Conservation (phyloP, 1,140 invertebrate species). For the Orchestia grillus region DNA sequence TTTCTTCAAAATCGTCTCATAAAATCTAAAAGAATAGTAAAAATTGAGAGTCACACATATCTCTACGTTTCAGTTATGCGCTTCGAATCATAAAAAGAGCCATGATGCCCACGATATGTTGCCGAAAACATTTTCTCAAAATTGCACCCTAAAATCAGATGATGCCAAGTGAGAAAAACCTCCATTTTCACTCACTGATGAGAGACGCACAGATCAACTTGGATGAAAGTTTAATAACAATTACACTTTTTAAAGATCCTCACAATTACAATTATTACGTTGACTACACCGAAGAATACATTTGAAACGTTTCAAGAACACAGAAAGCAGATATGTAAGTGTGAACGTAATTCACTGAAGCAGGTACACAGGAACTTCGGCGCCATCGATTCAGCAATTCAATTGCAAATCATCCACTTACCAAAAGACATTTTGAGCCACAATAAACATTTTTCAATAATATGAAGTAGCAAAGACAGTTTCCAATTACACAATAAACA, state of each 20-base stretch:
- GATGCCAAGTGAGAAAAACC: constrained; percentile 31
- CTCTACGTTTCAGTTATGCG: neutral
- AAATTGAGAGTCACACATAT: neutral
- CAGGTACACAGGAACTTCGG: constrained; percentile 37
- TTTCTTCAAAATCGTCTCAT: neutral
- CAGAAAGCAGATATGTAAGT: neutral
- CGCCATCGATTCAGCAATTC: constrained; percentile 39
- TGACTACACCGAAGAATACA: neutral
- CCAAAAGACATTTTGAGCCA: constrained; percentile 34
- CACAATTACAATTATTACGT: neutral
- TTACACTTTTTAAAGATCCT: neutral
- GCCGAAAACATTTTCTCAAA: neutral
- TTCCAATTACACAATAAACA: constrained; percentile 14
- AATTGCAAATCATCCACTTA: neutral
- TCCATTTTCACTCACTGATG: constrained; percentile 11
- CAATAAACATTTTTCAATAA: constrained; percentile 30
- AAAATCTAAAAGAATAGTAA: neutral
- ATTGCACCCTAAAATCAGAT: constrained; percentile 39
- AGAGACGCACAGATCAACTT: neutral
- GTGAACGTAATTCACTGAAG: constrained; percentile 1
- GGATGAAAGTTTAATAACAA: neutral
- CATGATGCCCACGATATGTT: neutral
- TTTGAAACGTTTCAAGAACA: neutral
- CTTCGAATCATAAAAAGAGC: neutral
- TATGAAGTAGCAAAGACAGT: constrained; percentile 25